These are phyloP conservation scores for Euspilapteryx auroguttella DNA, from an alignment of 2,888 invertebrate genomes.

Conservation along the genomic window DNA sequence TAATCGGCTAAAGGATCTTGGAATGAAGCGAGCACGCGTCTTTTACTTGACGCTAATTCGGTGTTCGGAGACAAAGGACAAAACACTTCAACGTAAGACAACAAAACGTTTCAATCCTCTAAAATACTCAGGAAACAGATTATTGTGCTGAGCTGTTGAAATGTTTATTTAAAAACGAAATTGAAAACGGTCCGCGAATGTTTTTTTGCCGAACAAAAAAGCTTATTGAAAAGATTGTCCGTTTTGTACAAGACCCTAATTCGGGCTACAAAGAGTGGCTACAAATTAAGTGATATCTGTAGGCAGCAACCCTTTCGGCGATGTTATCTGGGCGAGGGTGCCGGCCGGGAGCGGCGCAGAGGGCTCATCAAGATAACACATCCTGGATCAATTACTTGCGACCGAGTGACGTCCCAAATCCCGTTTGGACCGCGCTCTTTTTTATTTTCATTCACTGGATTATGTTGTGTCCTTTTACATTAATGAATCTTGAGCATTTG, in stretches of 20 bases:
- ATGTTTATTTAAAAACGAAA: conserved; percentile 36
- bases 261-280: conserved; percentile 49
- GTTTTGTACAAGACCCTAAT: conserved; percentile 37
- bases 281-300: conserved; percentile 61
- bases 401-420: conserved; percentile 42
- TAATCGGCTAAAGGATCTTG: too few species aligned
- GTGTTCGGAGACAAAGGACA: conserved; percentile 12
- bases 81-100: conserved; percentile 19
- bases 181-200: conserved; percentile 22
- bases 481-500: too few species aligned
- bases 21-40: conserved; percentile 41
- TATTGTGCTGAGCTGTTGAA: conserved; percentile 26
- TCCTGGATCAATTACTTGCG: conserved; percentile 57
- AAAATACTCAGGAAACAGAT: conserved; percentile 32
- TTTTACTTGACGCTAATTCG: conserved; percentile 37
- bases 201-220: conserved; percentile 30
- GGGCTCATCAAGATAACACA: conserved; percentile 54
- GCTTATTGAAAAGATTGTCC: conserved; percentile 11
- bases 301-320: conserved; percentile 58
- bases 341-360: conserved; percentile 52
- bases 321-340: conserved; percentile 46
- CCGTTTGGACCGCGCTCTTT: conserved; percentile 31
- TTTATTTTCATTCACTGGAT: conserved; percentile 15
- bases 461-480: too few species aligned
- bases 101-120: conserved; percentile 29